Base-by-base conservation (phyloP, 2,888 invertebrate species). In the Mamestra brassicae region DNA sequence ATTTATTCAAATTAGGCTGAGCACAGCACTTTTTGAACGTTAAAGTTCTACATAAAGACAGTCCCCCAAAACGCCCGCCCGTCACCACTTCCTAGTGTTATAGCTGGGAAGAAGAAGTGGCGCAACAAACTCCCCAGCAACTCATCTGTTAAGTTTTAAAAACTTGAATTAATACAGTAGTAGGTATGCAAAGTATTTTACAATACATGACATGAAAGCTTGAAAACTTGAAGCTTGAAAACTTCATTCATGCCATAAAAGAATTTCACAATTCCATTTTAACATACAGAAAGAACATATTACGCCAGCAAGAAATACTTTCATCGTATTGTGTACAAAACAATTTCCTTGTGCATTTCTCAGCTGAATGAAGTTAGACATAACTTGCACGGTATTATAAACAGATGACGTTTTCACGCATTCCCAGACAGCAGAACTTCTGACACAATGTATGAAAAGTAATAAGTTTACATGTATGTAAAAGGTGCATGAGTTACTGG, bases 371-470 rank as follows among this genome's bases (percentile, higher is more conserved):
- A 52, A 81, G 66, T 62, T 63, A 71, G 81, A 70, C 80, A 69
- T 81, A 81, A 81, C 67, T 71, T 75, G 55, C 38, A 50, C 47
- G 65, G 50, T 71, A 72, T 81, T 63, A 72, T 81, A 82, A 81
- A 81, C 78, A 81, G 38, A 74, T 78, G 78, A 69, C 63, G 60
- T 78, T 71, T 66, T 47, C 42, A 50, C 66, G 62, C 74, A 80
- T 76, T 80, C 76, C 60, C 71, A 76, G 69, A 71, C 71, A 36
- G 71, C 61, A 50, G 26, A 73, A 61, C 50, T 78, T 66, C 50
- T 68, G 45, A 11, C 4, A 76, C 61, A 74, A 66, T 67, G 70
- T 76, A 57, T 57, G 47, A 42, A 70, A 67, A 74, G 50, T 71
- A 80, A 71, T 58, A 66, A 63, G 26, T 62, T 78, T 61, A 58